phyloP scores from a whole-genome alignment of 2,888 invertebrate genomes.

The Lordiphosa andalusiaca region DNA sequence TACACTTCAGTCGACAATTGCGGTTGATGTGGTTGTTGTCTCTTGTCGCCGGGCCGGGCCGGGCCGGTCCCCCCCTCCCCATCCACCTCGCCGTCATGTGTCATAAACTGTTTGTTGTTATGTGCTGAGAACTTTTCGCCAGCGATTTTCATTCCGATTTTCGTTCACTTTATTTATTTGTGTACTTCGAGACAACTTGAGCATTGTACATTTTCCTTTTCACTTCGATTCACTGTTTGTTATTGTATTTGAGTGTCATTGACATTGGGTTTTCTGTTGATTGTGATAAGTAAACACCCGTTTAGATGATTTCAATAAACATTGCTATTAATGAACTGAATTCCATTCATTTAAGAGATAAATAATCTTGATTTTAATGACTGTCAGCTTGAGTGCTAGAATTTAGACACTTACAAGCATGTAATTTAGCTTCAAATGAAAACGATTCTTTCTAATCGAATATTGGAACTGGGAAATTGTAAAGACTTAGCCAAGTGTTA shows the following conservation, averaged over 20 bases:
- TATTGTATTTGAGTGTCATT: conserved; percentile 1
- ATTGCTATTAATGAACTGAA: too few relatives aligned
- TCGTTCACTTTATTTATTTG: conserved; percentile 44
- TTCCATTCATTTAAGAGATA: too few relatives aligned
- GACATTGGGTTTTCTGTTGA: too few relatives aligned
- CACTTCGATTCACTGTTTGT: conserved; percentile 10
- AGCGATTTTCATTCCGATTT: conserved; percentile 32
- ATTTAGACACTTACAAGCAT: too few relatives aligned
- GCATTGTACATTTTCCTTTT: conserved; percentile 24
- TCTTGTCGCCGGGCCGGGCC: conserved; percentile 5
- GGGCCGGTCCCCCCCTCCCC: conserved; percentile 2
- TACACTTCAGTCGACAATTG: conserved; percentile 67
- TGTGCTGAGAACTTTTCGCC: conserved; percentile 58
- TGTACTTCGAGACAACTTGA: conserved; percentile 42
- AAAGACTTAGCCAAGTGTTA: too few relatives aligned
- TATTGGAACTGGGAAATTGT: too few relatives aligned
- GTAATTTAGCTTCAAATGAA: too few relatives aligned
- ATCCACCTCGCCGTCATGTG: conserved; percentile 55
- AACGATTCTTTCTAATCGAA: too few relatives aligned
- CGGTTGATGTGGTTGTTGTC: conserved; percentile 21
- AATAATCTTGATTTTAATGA: too few relatives aligned
- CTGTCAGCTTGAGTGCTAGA: too few relatives aligned
- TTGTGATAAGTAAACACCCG: too few relatives aligned
- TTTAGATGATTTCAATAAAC: too few relatives aligned
- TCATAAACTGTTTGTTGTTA: conserved; percentile 66